phyloP scores from a whole-genome alignment of 2,113 vertebrate species.

The Pituophis catenifer region DNA sequence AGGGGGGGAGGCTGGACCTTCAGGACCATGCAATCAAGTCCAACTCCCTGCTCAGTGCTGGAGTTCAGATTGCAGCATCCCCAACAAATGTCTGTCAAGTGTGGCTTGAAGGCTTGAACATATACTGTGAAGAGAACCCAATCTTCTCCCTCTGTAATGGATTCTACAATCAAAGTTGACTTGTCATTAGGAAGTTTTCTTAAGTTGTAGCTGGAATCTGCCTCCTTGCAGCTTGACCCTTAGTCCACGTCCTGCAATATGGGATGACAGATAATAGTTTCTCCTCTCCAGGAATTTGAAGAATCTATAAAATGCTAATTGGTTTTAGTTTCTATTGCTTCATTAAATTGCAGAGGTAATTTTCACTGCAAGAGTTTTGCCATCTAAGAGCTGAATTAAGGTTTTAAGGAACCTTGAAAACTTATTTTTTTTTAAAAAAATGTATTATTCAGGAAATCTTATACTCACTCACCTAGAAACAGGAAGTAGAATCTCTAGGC shows the following conservation, averaged over 20 bases:
- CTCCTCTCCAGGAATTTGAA: background rate
- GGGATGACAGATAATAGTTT: background rate
- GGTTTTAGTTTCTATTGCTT: slow-evolving; percentile 35
- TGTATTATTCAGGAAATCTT: slow-evolving; percentile 11
- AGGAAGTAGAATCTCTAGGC: background rate
- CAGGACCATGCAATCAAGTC: background rate
- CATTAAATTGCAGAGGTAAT: slow-evolving; percentile 16
- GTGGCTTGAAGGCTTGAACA: background rate
- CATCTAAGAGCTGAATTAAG: accelerated
- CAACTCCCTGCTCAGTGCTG: background rate
- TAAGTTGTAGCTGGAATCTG: background rate
- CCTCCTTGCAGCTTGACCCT: background rate
- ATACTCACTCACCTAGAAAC: slow-evolving; percentile 31
- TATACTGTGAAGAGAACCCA: background rate
- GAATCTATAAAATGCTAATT: background rate
- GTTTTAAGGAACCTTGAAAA: slow-evolving; percentile 24
- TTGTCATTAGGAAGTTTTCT: background rate
- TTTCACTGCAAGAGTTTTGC: background rate
- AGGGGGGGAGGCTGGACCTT: background rate
- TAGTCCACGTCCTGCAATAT: background rate
- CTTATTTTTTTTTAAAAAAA: slow-evolving; percentile 18
- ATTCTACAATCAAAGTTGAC: background rate
- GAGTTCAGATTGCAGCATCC: background rate
- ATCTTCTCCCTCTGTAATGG: background rate
- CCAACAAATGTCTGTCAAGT: background rate